A percentile compares a stretch with the other conserved stretches of the same genome.
Conservation (phyloP, 53 echinoderm and acorn worm genomes). For the Temnopleurus reevesii region DNA sequence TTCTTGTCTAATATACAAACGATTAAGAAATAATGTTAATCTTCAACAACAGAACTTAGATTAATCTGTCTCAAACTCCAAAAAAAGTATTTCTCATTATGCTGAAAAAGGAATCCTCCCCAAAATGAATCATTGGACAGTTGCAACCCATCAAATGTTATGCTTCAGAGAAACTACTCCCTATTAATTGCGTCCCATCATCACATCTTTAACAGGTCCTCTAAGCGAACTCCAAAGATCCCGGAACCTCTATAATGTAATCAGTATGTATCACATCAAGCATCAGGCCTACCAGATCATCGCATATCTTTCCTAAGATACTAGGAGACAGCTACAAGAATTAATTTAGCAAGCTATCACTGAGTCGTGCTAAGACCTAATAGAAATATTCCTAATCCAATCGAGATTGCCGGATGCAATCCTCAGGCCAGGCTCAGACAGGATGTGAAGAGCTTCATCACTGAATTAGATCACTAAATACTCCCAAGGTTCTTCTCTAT, state of each 20-base stretch:
- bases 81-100: no score
- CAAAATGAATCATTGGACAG: background rate
- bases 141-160: background rate
- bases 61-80: no score
- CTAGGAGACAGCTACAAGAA: slow-evolving; percentile 12
- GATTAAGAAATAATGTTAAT: no score
- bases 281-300: background rate
- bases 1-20: no score
- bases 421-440: slow-evolving; percentile 9
- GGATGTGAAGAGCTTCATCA: slow-evolving; percentile 16
- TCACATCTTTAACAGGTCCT: background rate
- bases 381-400: slow-evolving; percentile 25
- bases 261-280: slow-evolving; percentile 23
- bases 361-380: slow-evolving; percentile 8
- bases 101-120: no score
- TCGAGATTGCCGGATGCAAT: background rate
- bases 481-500: slow-evolving; percentile 11
- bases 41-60: no score
- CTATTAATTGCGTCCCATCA: background rate
- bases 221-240: background rate
- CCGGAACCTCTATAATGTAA: background rate
- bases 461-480: slow-evolving; percentile 22
- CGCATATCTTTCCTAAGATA: background rate
- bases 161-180: background rate
- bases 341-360: slow-evolving; percentile 26